Conservation (phyloP, 2,113 vertebrate species). For the Tupaia chinensis region DNA sequence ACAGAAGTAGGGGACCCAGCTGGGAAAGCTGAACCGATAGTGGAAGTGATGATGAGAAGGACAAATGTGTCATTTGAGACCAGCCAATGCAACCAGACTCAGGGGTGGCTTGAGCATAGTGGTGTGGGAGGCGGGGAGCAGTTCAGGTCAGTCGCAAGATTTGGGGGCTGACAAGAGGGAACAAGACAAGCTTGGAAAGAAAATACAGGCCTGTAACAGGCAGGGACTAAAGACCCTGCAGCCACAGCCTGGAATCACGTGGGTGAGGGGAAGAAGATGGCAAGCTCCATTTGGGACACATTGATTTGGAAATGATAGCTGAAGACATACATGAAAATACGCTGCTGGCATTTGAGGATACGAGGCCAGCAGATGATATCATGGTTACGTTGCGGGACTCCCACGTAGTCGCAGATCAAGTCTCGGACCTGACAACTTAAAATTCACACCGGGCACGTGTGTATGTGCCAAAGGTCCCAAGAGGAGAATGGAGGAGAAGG, state of each 20-base stretch:
- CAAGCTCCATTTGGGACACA: background rate
- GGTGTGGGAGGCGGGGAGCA: background rate
- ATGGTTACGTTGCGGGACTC: too few species aligned
- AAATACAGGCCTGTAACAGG: background rate
- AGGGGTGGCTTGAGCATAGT: background rate
- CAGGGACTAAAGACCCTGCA: too few species aligned
- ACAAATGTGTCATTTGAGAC: background rate
- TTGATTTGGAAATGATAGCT: constrained; percentile 48
- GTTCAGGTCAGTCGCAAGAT: background rate
- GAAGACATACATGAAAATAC: constrained; percentile 47
- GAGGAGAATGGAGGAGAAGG: too few species aligned
- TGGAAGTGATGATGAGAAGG: background rate
- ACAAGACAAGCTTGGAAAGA: background rate
- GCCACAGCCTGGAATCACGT: background rate
- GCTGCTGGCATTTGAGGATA: constrained; percentile 20
- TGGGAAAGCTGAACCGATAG: background rate
- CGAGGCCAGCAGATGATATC: too few species aligned
- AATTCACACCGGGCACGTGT: too few species aligned
- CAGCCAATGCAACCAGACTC: background rate
- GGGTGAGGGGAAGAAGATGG: background rate
- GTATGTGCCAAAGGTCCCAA: too few species aligned
- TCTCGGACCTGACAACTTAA: too few species aligned
- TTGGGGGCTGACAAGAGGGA: background rate
- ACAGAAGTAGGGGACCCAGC: background rate
- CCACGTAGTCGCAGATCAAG: too few species aligned